Conservation (phyloP, 1,140 invertebrate genomes). For the Magallana angulata region DNA sequence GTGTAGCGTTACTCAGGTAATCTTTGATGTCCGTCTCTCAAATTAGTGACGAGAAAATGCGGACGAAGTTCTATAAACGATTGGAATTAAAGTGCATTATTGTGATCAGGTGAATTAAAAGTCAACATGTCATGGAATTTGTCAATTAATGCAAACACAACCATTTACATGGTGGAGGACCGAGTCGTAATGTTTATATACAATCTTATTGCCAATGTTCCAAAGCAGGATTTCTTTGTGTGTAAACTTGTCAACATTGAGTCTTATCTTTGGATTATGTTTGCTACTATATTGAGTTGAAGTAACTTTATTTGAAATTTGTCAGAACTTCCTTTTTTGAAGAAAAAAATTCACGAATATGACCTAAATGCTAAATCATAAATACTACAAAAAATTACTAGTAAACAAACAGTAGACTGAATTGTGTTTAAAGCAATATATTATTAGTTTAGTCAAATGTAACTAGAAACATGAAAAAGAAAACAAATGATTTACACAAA, state of each 20-base stretch:
- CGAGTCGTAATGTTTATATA: background rate
- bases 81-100: slow-evolving; percentile 12
- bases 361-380: too few species aligned
- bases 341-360: too few species aligned
- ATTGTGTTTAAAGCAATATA: too few species aligned
- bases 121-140: slow-evolving; percentile 31
- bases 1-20: background rate
- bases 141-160: slow-evolving; percentile 34
- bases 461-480: too few species aligned
- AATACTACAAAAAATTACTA: too few species aligned
- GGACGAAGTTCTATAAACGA: slow-evolving; percentile 12
- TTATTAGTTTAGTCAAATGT: too few species aligned
- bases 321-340: background rate
- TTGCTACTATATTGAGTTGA: background rate
- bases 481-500: too few species aligned
- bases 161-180: background rate
- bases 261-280: background rate
- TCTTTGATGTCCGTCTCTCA: background rate
- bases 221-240: background rate
- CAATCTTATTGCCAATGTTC: background rate
- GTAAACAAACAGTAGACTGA: too few species aligned
- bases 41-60: background rate
- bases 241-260: background rate
- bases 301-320: background rate
- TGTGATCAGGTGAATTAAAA: slow-evolving; percentile 11